A percentile compares a stretch with the other conserved stretches of the same genome.
phyloP scores from a whole-genome alignment of 1,140 invertebrate species.

The Mycetomoellerius zeteki region DNA sequence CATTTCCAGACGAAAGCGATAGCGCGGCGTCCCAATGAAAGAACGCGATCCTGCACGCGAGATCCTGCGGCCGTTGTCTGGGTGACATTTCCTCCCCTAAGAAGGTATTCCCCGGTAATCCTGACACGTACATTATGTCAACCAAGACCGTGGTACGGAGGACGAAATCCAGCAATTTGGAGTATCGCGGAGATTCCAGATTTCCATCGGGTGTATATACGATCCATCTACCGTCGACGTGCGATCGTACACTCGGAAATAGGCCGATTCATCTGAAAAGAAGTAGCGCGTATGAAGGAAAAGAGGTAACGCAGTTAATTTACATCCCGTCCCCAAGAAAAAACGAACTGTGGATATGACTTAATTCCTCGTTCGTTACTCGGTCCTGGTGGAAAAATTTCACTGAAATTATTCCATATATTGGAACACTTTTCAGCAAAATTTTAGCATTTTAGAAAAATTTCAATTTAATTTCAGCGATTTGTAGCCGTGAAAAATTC shows the following conservation, averaged over 20 bases:
- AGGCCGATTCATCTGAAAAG: slow-evolving; percentile 24
- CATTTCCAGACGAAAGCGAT: not conserved
- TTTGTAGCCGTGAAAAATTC: too few relatives aligned
- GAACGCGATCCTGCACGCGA: not conserved
- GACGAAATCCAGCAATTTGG: not conserved
- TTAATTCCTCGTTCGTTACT: not conserved
- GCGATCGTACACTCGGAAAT: not conserved
- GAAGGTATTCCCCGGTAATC: not conserved
- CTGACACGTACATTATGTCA: not conserved
- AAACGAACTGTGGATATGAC: not conserved
- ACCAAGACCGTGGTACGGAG: slow-evolving; percentile 11
- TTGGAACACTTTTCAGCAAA: too few relatives aligned
- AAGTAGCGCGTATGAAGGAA: slow-evolving; percentile 26
- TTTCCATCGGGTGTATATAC: not conserved
- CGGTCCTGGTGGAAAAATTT: too few relatives aligned
- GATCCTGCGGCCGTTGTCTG: not conserved
- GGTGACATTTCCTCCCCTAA: not conserved
- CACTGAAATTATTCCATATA: too few relatives aligned
- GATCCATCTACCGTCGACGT: not conserved
- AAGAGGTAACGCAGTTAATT: slow-evolving; percentile 50
- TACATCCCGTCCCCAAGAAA: not conserved
- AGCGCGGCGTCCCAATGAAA: not conserved
- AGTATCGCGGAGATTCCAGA: slow-evolving; percentile 27
- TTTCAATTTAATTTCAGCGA: too few relatives aligned
- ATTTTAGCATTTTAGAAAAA: too few relatives aligned